Evolutionary conservation across 2,888 invertebrate genomes (phyloP), one percentile per base, ranked within the genome.

Genomic region (Ochlodes sylvanus): DNA sequence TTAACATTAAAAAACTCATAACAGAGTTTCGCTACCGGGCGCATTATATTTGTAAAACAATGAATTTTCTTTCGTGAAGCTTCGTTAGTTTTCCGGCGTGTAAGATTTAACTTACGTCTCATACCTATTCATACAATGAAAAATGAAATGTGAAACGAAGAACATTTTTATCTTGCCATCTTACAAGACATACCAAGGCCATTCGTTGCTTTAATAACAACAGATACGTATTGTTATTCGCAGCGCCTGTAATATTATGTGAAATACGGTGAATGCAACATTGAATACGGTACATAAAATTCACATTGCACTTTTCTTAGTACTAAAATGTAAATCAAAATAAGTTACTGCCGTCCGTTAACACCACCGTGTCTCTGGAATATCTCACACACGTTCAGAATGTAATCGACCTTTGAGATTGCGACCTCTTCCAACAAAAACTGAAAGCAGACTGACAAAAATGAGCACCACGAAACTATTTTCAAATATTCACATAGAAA

Each of bases 231-330:
- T 74, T 76, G 75, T 75, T 73, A 71, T 69, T 76, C 69, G 73
- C 76, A 75, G 73, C 75, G 79, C 78, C 80, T 78, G 77, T 83
- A 85, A 85, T 84, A 81, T 83, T 79, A 85, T 79, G 75, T 47
- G 19, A 44, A 44, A 44, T 44, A 81, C 88, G 85, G 89, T 86
- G 81, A 86, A 86, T 80, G 78, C 76, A 80, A 80, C 85, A 84
- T 85, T 82, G 82, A 85, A 77, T 82, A 81, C 77, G 83, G 80
- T 71, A 82, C 81, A 82, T 83, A 87, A 88, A 85, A 83, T 85
- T 80, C 34, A 61, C 44, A 61, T 61, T 60, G 60, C 60, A 61
- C 60, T 42, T 52, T 42, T 27, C 32, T 7, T 38, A 27, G 44
- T 17, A 44, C 56, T 83, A 80, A 83, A 84, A 84, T 83, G 85